Percentiles rank a stretch among this genome's conserved stretches.
phyloP scores from a whole-genome alignment of 2,888 invertebrate species.

The Candidula unifasciata region DNA sequence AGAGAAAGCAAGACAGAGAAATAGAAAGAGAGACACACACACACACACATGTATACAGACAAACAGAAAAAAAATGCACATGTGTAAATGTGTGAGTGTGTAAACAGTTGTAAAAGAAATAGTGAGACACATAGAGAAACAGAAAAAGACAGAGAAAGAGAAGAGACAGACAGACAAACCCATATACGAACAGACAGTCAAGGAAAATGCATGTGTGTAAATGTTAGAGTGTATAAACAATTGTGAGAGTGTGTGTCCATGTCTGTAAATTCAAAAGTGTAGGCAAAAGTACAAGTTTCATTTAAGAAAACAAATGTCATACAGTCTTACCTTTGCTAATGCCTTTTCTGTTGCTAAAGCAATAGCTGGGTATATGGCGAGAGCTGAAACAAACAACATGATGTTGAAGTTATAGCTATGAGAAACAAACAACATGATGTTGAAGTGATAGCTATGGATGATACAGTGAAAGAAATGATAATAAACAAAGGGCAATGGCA shows the following conservation, averaged over 20 bases:
- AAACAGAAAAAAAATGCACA: too few relatives aligned
- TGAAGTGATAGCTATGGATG: background rate
- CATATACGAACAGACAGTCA: too few relatives aligned
- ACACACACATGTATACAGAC: too few relatives aligned
- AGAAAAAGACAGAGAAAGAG: too few relatives aligned
- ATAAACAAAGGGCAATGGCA: background rate
- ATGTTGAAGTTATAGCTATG: background rate
- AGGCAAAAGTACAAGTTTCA: background rate
- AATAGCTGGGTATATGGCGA: constrained; percentile 41
- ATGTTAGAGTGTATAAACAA: too few relatives aligned
- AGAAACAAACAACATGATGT: background rate
- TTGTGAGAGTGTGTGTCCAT: background rate
- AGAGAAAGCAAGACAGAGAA: too few relatives aligned
- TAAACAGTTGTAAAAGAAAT: too few relatives aligned
- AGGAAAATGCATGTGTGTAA: too few relatives aligned
- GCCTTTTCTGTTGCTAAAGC: constrained; percentile 43
- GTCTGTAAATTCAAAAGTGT: background rate
- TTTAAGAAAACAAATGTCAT: background rate
- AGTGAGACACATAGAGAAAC: too few relatives aligned
- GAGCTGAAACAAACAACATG: constrained; percentile 35
- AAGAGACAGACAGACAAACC: too few relatives aligned
- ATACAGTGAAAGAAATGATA: background rate
- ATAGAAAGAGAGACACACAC: too few relatives aligned
- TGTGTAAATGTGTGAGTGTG: too few relatives aligned
- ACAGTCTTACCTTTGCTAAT: constrained; percentile 44